Evolutionary conservation across 2,113 vertebrate genomes (phyloP).

Genomic region (Rhinolophus sinicus): DNA sequence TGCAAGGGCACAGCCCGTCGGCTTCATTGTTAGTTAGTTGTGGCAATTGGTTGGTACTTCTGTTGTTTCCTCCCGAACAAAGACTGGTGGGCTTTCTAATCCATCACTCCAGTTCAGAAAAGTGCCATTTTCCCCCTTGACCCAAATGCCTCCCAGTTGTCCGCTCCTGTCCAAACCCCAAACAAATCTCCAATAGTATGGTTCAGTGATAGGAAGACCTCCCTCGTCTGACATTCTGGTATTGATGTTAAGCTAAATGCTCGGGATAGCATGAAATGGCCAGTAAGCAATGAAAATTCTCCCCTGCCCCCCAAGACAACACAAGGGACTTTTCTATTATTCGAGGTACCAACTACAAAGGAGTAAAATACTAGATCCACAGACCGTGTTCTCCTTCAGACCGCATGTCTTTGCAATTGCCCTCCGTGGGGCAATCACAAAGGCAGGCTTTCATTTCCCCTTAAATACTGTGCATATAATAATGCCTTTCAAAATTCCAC

Average conservation of each 20-base stretch:
- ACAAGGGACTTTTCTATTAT: background rate
- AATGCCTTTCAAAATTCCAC: conserved; percentile 23
- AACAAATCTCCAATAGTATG: background rate
- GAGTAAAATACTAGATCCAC: background rate
- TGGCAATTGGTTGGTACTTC: conserved; percentile 71
- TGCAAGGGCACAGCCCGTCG: conserved; percentile 67
- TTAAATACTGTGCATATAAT: background rate
- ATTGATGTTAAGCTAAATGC: background rate
- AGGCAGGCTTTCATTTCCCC: background rate
- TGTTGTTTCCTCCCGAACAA: conserved; percentile 52
- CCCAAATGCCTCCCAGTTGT: conserved; percentile 6
- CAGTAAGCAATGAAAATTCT: conserved; percentile 39
- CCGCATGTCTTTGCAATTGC: background rate
- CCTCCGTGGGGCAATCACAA: background rate
- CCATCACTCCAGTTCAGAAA: conserved; percentile 79
- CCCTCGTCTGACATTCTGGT: background rate
- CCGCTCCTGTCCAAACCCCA: background rate
- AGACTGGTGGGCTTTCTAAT: conserved; percentile 68
- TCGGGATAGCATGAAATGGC: conserved; percentile 49
- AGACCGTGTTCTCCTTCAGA: background rate
- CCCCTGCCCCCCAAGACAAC: background rate
- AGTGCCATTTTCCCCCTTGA: conserved; percentile 75
- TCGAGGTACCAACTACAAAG: background rate
- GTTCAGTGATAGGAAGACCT: background rate
- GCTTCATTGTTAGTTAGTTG: conserved; percentile 81